phyloP scores from a whole-genome alignment of 2,113 vertebrate genomes.

The Nothocercus julius region DNA sequence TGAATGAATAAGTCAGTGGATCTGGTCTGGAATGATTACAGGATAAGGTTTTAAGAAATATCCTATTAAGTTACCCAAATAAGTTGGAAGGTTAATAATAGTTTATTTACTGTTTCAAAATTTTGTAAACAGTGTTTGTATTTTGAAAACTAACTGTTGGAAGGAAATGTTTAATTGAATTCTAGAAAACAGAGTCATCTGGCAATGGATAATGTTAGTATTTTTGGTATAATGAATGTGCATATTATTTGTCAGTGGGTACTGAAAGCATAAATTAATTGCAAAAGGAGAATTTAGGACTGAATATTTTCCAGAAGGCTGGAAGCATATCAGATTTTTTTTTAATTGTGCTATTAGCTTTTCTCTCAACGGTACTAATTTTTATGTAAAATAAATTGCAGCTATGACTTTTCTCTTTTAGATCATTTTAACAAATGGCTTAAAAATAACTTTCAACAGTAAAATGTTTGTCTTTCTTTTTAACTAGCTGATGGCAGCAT shows the following conservation, averaged over 20 bases:
- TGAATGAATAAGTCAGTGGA: neutral
- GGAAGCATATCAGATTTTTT: accelerated
- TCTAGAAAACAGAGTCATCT: neutral
- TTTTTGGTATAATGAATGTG: neutral
- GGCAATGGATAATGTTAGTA: neutral
- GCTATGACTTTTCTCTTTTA: neutral
- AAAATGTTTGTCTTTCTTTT: neutral
- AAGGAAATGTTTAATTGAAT: neutral
- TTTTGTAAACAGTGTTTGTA: neutral
- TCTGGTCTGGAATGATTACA: neutral
- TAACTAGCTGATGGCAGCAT: constrained; percentile 89
- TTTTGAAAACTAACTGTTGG: neutral
- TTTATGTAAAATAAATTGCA: accelerated
- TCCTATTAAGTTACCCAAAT: neutral
- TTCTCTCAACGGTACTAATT: accelerated
- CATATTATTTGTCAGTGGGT: neutral
- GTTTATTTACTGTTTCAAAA: neutral
- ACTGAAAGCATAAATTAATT: neutral
- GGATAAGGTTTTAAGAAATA: neutral
- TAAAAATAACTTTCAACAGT: neutral
- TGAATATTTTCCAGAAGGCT: neutral
- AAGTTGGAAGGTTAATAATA: neutral
- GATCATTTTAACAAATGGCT: accelerated
- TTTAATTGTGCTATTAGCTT: neutral
- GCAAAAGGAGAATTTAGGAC: neutral